Evolutionary conservation across 2,113 vertebrate genomes (phyloP).

Genomic region (Arvicanthis niloticus): DNA sequence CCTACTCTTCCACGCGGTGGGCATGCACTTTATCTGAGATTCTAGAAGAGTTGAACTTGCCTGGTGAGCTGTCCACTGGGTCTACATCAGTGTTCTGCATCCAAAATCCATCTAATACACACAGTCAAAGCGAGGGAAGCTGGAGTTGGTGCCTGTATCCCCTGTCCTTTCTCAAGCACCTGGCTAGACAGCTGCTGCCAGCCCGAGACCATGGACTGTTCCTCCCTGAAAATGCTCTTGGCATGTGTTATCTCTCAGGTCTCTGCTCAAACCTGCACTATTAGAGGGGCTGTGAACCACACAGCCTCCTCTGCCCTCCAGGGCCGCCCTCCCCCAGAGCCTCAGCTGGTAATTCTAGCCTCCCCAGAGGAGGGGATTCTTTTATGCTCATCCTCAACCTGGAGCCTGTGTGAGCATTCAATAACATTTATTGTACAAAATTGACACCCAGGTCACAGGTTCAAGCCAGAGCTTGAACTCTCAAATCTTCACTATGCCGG

Average conservation of each 20-base stretch:
- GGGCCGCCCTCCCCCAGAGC: neutral
- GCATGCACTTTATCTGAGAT: neutral
- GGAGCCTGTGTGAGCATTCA: neutral
- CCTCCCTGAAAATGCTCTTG: neutral
- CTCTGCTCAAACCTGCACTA: neutral
- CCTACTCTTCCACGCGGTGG: no score
- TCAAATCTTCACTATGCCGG: neutral
- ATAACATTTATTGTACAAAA: neutral
- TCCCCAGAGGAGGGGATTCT: neutral
- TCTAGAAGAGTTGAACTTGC: accelerated
- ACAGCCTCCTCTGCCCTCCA: neutral
- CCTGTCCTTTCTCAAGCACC: neutral
- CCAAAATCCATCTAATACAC: neutral
- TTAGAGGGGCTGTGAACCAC: neutral
- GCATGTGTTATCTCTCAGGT: neutral
- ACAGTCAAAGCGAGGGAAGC: neutral
- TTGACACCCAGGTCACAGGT: no score
- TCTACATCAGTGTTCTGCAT: accelerated
- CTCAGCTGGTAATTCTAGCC: no score
- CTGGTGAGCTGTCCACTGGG: accelerated
- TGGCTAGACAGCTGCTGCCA: neutral
- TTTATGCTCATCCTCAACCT: neutral
- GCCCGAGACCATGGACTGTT: neutral
- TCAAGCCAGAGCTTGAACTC: neutral
- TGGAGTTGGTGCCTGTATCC: neutral